Evolutionary conservation across 2,797 vertebrate species (phyloP).

Genomic region (Monodelphis domestica): DNA sequence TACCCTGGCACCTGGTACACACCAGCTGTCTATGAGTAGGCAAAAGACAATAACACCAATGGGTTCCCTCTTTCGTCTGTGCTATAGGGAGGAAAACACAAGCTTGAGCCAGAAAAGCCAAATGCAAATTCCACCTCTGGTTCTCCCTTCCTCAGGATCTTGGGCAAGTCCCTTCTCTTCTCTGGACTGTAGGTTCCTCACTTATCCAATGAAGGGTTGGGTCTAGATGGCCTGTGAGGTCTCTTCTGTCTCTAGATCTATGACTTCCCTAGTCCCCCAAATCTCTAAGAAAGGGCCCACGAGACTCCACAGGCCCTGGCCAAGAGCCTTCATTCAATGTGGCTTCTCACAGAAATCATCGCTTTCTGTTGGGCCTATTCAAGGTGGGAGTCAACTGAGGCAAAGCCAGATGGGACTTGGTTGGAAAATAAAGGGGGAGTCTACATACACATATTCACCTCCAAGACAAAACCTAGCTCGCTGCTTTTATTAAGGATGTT

Average conservation of each 20-base stretch:
- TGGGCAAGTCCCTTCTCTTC: background rate
- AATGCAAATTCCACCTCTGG: background rate
- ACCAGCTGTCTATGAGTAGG: conserved; percentile 1
- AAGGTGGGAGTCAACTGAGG: background rate
- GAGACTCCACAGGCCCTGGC: background rate
- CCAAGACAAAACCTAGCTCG: conserved; percentile 65
- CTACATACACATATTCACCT: conserved; percentile 61
- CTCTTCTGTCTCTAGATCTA: background rate
- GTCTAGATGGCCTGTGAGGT: background rate
- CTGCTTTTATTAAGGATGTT: conserved; percentile 66
- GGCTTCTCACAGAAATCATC: background rate
- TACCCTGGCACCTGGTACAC: background rate
- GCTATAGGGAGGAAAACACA: background rate
- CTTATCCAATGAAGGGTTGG: background rate
- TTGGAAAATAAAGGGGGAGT: conserved; percentile 23
- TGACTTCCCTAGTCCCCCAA: background rate
- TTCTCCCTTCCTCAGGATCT: background rate
- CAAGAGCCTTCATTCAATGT: background rate
- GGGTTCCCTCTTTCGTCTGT: background rate
- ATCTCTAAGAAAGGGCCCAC: background rate
- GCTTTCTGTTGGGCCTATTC: background rate
- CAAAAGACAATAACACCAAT: conserved; percentile 8
- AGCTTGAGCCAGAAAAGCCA: background rate
- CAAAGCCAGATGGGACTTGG: background rate
- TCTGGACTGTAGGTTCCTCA: background rate